Base-by-base conservation (phyloP, 2,113 vertebrate species). In the Tyto alba region DNA sequence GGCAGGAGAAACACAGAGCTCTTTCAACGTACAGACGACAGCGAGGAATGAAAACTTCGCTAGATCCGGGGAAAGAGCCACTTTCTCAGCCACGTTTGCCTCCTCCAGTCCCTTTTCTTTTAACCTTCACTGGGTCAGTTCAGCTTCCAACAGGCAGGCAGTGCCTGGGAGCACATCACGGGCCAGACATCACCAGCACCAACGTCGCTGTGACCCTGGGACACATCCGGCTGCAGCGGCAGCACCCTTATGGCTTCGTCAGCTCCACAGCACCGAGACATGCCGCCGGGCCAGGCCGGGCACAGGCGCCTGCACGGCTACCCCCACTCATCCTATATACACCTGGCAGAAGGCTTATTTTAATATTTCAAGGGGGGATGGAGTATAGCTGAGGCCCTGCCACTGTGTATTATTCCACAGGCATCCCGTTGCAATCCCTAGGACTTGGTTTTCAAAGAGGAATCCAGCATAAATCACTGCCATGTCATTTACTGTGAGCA, bases 251-350 rank as follows among this genome's bases (percentile, higher is more conserved):
- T 3, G 38, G 14, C 26, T 68, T 53, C 27, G 47, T 21, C 21
- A 47, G 9, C 73, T 59, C 69, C n/a, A 23, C 34, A 27, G 10
- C 36, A 27, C 20, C 0, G 0, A 30, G 55, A 53, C 23, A 60
- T 9, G 43, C 9, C 18, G 38, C 7, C 62, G 38, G 60, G 23
- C 1, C 2, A 50, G 56, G 27, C 4, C 21, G 34, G 48, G 32
- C 63, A 47, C 3, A 29, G 48, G 26, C 30, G 34, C 11, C 40
- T 20, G 34, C 53, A 36, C 43, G 41, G 38, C 27, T 79, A 22
- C 10, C 3, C 16, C 4, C 8, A 2, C 4, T 1, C 13, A 7
- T 3, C 7, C 2, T 30, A 20, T 17, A 22, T 2, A 25, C 17
- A 78, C 11, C 29, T 13, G 14, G 30, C 45, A 95, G 59, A 83